Evolutionary conservation across 2,797 vertebrate genomes (phyloP).

Genomic region (Myotis findleyi): DNA sequence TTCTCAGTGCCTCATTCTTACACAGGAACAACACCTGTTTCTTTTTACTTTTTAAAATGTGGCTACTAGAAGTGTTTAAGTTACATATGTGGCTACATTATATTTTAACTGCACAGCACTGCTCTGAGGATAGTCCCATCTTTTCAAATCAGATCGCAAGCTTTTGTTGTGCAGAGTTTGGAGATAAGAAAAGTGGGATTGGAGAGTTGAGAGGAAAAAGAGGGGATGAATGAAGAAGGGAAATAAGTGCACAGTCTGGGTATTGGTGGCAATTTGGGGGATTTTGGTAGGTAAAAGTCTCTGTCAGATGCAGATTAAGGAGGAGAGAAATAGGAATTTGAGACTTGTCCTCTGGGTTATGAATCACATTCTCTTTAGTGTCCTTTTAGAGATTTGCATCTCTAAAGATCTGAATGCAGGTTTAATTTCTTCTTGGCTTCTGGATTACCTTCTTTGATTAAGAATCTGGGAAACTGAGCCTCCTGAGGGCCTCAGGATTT

Average conservation of each 20-base stretch:
- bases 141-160: not conserved
- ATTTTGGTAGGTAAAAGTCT: not conserved
- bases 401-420: slow-evolving; percentile 19
- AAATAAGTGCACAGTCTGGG: not conserved
- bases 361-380: not conserved
- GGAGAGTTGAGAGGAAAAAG: not conserved
- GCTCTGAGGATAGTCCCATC: not conserved
- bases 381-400: slow-evolving; percentile 35
- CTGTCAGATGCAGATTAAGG: not conserved
- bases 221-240: not conserved
- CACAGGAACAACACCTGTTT: not conserved
- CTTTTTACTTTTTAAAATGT: slow-evolving; percentile 28
- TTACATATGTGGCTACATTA: not conserved
- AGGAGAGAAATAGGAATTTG: slow-evolving; percentile 25
- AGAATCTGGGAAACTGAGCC: slow-evolving; percentile 24
- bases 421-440: slow-evolving; percentile 49
- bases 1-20: not conserved
- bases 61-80: slow-evolving; percentile 15
- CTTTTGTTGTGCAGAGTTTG: not conserved
- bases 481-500: not conserved
- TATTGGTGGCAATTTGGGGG: not conserved
- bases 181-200: not conserved
- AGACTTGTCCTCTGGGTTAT: not conserved
- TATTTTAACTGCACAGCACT: not conserved
- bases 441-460: slow-evolving; percentile 4